A percentile compares a stretch with the other conserved stretches of the same genome.
Evolutionary conservation across 2,113 vertebrate species (phyloP).

Genomic region (Odocoileus virginianus): DNA sequence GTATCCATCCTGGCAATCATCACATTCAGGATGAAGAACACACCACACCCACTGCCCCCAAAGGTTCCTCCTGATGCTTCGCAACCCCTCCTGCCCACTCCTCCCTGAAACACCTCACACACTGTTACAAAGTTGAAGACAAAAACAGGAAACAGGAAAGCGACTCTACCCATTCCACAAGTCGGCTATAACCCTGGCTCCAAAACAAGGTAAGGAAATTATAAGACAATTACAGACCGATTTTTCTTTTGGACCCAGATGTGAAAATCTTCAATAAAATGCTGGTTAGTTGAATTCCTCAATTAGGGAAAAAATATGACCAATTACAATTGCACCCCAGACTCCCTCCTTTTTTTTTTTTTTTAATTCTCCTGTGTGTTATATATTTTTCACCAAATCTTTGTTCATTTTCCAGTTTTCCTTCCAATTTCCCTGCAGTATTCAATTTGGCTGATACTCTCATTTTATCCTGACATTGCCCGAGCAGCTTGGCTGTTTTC

Average conservation of each 20-base stretch:
- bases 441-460: not conserved
- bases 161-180: not conserved
- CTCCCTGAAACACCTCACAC: not conserved
- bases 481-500: not conserved
- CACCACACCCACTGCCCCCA: no score
- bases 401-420: not conserved
- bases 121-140: not conserved
- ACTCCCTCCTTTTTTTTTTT: not conserved
- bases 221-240: not conserved
- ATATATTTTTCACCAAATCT: not conserved
- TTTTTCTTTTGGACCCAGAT: not conserved
- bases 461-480: not conserved
- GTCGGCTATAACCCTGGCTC: not conserved
- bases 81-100: fast-evolving
- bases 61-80: not conserved
- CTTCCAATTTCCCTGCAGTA: not conserved
- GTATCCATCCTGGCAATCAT: fast-evolving
- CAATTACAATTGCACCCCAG: not conserved
- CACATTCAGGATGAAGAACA: no score
- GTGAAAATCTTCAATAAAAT: not conserved
- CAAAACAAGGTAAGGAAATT: not conserved
- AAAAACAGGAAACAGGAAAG: not conserved
- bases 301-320: not conserved
- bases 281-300: not conserved
- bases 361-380: not conserved